These are phyloP conservation scores for Spondyliosoma cantharus DNA, from an alignment of 2,797 vertebrate species.

Conservation along the genomic window DNA sequence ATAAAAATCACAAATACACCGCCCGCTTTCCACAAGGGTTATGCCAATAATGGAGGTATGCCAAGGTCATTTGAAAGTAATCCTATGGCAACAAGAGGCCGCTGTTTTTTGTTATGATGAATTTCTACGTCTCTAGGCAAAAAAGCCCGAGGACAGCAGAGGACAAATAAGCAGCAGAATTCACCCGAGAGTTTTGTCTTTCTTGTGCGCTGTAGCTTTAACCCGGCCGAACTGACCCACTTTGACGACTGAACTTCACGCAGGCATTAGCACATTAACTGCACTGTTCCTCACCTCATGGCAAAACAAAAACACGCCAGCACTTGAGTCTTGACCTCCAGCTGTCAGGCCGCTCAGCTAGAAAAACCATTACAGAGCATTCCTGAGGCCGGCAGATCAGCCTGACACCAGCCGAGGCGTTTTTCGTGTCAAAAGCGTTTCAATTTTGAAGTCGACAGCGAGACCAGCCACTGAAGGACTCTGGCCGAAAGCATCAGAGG, in stretches of 20 bases:
- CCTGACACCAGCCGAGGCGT: slow-evolving; percentile 37
- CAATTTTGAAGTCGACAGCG: slow-evolving; percentile 23
- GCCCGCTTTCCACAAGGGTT: slow-evolving; percentile 48
- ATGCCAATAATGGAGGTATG: slow-evolving; percentile 50
- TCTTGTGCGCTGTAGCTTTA: slow-evolving; percentile 53
- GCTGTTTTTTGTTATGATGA: slow-evolving; percentile 25
- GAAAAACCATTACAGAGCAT: slow-evolving; percentile 54
- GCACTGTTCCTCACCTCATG: slow-evolving; percentile 42
- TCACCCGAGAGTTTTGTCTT: slow-evolving; percentile 44
- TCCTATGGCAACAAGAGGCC: slow-evolving; percentile 54
- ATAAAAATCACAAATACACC: slow-evolving; percentile 68
- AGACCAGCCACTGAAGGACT: slow-evolving; percentile 1
- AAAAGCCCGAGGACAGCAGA: slow-evolving; percentile 31
- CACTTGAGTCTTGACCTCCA: slow-evolving; percentile 50
- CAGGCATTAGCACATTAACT: slow-evolving; percentile 42
- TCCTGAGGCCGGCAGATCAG: slow-evolving; percentile 45
- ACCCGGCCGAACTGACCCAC: slow-evolving; percentile 69
- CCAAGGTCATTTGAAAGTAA: slow-evolving; percentile 54
- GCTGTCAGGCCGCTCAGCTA: slow-evolving; percentile 25
- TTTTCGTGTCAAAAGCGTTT: slow-evolving; percentile 30
- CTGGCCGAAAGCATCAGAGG: slow-evolving; percentile 20
- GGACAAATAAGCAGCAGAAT: slow-evolving; percentile 66
- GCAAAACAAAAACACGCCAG: slow-evolving; percentile 60
- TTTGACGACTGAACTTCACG: slow-evolving; percentile 48
- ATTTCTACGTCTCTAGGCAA: slow-evolving; percentile 12